A percentile compares a stretch with the other conserved stretches of the same genome.
These are phyloP conservation scores for Neofelis nebulosa DNA, from an alignment of 2,113 vertebrate species.

Conservation along the genomic window DNA sequence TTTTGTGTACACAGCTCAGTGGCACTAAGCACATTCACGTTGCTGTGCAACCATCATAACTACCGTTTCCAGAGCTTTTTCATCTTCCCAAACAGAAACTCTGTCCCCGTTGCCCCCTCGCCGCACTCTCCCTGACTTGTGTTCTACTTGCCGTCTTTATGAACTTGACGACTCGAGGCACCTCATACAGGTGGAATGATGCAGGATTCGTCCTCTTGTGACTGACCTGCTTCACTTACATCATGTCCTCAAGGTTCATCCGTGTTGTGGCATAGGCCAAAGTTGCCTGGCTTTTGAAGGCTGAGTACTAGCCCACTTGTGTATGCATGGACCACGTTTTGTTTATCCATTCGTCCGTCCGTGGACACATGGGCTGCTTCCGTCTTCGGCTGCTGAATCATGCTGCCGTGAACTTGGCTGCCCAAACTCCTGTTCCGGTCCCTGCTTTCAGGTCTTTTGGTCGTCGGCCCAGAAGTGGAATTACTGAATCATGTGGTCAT, in stretches of 20 bases:
- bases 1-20: not conserved
- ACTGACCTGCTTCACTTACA: not conserved
- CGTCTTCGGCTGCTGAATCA: not conserved
- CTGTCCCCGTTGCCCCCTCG: not conserved
- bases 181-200: not conserved
- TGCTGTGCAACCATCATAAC: not conserved
- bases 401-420: accelerated
- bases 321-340: accelerated
- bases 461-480: not conserved
- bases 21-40: too few relatives aligned
- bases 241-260: not conserved
- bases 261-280: too few relatives aligned
- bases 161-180: not conserved
- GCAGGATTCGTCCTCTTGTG: not conserved
- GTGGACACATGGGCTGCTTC: accelerated
- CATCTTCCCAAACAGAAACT: not conserved
- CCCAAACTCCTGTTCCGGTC: not conserved
- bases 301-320: too few relatives aligned
- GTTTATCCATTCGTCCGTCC: accelerated
- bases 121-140: too few relatives aligned
- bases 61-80: not conserved
- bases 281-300: not conserved
- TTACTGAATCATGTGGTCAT: not conserved
- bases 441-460: not conserved
- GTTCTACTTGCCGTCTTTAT: not conserved